A percentile compares a stretch with the other conserved stretches of the same genome.
Evolutionary conservation across 2,113 vertebrate genomes (phyloP).

Genomic region (Erinaceus europaeus): DNA sequence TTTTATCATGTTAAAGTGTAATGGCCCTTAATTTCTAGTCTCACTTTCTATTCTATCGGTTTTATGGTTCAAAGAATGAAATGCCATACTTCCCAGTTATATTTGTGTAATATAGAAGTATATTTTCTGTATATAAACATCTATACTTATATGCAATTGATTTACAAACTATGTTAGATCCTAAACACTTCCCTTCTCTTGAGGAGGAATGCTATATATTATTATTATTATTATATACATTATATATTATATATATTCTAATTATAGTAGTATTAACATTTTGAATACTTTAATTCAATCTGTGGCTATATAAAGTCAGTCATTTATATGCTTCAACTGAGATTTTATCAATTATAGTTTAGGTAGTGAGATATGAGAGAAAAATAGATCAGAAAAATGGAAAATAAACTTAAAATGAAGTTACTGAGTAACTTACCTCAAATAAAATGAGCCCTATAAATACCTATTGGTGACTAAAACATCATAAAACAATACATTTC

Average conservation of each 20-base stretch:
- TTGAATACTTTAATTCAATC: background rate
- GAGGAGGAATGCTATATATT: background rate
- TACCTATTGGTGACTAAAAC: background rate
- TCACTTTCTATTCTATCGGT: background rate
- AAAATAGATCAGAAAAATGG: background rate
- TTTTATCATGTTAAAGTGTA: background rate
- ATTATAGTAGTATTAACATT: background rate
- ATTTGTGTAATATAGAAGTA: background rate
- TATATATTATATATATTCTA: too few relatives aligned
- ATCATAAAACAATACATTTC: background rate
- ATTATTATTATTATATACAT: background rate
- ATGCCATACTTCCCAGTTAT: background rate
- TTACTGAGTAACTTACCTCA: background rate
- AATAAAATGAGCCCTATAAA: background rate
- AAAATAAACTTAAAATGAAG: background rate
- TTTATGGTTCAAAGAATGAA: background rate
- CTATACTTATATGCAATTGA: background rate
- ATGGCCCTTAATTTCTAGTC: background rate
- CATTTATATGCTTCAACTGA: background rate
- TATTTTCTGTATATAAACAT: background rate
- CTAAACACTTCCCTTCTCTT: background rate
- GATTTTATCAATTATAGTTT: background rate
- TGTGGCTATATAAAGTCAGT: background rate
- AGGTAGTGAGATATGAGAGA: background rate
- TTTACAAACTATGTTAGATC: background rate